Percentiles rank a stretch among this genome's conserved stretches.
These are phyloP conservation scores for Ichneumoninae sp. DNA, from an alignment of 2,888 invertebrate species.

Conservation along the genomic window DNA sequence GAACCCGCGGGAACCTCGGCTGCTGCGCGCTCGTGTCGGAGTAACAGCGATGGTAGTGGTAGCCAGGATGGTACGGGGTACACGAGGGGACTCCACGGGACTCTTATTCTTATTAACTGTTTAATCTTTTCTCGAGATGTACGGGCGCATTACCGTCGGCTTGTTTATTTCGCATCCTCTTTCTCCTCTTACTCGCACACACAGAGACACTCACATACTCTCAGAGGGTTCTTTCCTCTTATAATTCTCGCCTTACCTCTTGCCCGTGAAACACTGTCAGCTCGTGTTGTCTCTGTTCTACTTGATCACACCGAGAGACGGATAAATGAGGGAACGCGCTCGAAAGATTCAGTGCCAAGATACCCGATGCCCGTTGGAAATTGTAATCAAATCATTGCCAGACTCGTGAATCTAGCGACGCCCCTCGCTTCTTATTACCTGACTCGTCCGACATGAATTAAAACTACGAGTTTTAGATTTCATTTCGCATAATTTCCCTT, in stretches of 20 bases:
- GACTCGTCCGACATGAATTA: constrained; percentile 25
- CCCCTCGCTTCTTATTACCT: constrained; percentile 12
- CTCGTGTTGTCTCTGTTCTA: constrained; percentile 43
- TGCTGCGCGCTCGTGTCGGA: constrained; percentile 50
- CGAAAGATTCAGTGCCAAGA: constrained; percentile 45
- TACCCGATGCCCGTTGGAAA: constrained; percentile 44
- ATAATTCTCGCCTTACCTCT: constrained; percentile 58
- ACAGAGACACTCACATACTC: constrained; percentile 2
- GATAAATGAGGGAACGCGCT: constrained; percentile 42
- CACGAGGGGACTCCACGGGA: constrained; percentile 76
- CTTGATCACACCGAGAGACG: constrained; percentile 59
- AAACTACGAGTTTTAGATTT: constrained; percentile 30
- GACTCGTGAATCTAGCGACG: constrained; percentile 52
- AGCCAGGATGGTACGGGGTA: constrained; percentile 43
- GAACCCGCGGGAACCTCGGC: constrained; percentile 76
- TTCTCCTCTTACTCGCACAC: constrained; percentile 42
- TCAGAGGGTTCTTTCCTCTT: constrained; percentile 42
- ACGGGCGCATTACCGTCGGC: constrained; percentile 82
- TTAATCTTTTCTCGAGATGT: constrained; percentile 84
- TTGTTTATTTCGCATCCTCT: constrained; percentile 81
- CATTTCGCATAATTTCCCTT: constrained; percentile 20
- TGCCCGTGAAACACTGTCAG: constrained; percentile 23
- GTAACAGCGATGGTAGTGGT: constrained; percentile 38
- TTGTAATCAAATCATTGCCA: constrained; percentile 51
- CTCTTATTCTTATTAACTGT: constrained; percentile 85